Evolutionary conservation across 2,113 vertebrate genomes (phyloP).

Genomic region (Sialia sialis): DNA sequence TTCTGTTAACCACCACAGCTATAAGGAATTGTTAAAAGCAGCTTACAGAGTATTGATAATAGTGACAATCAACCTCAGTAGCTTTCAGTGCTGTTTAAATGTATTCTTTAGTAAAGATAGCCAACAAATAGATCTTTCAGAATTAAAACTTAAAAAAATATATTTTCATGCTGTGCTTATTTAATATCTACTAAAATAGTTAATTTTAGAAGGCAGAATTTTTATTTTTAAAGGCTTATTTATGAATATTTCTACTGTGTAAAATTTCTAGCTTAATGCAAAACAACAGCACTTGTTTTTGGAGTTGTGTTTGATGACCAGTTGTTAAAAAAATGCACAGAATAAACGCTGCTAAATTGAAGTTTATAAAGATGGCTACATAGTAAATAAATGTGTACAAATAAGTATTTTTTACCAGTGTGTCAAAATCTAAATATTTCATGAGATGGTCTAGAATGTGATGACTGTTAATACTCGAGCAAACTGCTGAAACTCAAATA

Average conservation of each 20-base stretch:
- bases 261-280: background rate
- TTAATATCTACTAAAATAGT: background rate
- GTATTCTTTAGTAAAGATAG: background rate
- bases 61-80: background rate
- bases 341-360: background rate
- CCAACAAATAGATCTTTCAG: background rate
- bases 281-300: background rate
- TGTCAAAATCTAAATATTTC: background rate
- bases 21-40: conserved; percentile 31
- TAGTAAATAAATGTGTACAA: background rate
- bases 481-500: background rate
- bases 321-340: background rate
- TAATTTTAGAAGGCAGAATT: background rate
- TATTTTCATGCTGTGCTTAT: background rate
- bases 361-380: background rate
- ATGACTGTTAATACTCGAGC: background rate
- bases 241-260: background rate
- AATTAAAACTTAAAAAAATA: background rate
- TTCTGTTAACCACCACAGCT: background rate
- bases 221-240: background rate
- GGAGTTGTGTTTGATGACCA: background rate
- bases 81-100: conserved; percentile 37
- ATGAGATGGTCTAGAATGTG: background rate
- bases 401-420: background rate
- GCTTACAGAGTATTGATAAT: background rate